A percentile compares a stretch with the other conserved stretches of the same genome.
phyloP scores from a whole-genome alignment of 2,797 vertebrate species.

The Chiloscyllium punctatum region DNA sequence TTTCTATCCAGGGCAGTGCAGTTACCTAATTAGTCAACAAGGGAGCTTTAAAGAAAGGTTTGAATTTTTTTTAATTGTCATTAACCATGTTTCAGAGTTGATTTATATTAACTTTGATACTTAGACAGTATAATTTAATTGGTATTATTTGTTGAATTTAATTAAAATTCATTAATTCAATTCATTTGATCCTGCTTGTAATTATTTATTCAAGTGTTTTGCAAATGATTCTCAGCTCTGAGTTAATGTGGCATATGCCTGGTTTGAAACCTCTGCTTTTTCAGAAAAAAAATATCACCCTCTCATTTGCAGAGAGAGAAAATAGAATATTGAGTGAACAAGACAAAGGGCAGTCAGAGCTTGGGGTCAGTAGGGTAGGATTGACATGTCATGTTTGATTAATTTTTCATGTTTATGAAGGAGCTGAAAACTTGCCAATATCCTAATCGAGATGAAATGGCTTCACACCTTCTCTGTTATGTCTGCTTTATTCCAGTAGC shows the following conservation, averaged over 20 bases:
- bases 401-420: neutral
- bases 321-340: neutral
- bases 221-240: slow-evolving; percentile 2
- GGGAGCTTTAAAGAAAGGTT: neutral
- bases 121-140: neutral
- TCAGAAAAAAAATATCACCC: neutral
- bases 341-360: neutral
- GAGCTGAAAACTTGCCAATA: neutral
- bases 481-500: neutral
- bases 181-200: slow-evolving; percentile 15
- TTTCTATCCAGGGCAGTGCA: neutral
- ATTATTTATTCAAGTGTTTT: slow-evolving; percentile 20
- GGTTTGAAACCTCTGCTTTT: neutral
- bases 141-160: slow-evolving; percentile 8
- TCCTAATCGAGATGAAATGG: neutral
- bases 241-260: slow-evolving; percentile 8
- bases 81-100: neutral
- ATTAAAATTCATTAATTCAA: neutral
- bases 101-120: neutral
- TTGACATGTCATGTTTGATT: neutral
- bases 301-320: neutral
- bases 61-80: neutral
- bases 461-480: neutral
- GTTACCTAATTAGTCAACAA: neutral
- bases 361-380: neutral